phyloP scores from a whole-genome alignment of 2,888 invertebrate genomes.

The Anoplius nigerrimus region DNA sequence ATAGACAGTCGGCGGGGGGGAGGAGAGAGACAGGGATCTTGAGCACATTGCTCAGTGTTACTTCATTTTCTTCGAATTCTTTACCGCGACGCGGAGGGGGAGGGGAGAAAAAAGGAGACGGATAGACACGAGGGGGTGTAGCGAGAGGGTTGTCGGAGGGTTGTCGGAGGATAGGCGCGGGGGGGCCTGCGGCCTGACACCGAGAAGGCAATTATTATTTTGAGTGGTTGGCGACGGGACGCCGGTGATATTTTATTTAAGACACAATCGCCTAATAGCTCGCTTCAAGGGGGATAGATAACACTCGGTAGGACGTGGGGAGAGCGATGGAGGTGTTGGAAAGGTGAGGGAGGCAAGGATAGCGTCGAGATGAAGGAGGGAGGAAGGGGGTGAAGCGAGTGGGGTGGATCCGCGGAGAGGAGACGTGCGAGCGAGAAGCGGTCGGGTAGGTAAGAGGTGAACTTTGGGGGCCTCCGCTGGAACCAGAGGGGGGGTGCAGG shows the following conservation, averaged over 20 bases:
- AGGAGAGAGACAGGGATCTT: no score
- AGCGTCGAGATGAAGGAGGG: slow-evolving; percentile 12
- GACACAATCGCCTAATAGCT: slow-evolving; percentile 74
- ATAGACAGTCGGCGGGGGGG: no score
- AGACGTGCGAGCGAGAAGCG: slow-evolving; percentile 3
- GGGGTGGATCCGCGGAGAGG: slow-evolving; percentile 30
- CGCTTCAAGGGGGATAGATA: slow-evolving; percentile 58
- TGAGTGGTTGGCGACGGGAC: slow-evolving; percentile 70
- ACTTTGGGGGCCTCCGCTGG: slow-evolving; percentile 39
- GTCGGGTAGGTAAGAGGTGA: slow-evolving; percentile 45
- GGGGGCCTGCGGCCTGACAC: slow-evolving; percentile 51
- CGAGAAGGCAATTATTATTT: slow-evolving; percentile 72
- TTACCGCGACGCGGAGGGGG: slow-evolving; percentile 17
- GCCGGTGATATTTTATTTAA: slow-evolving; percentile 72
- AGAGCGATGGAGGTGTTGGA: slow-evolving; percentile 5
- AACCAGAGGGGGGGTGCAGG: slow-evolving; percentile 28
- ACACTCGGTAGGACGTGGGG: slow-evolving; percentile 27
- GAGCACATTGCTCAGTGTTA: slow-evolving; percentile 24
- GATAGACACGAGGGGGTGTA: slow-evolving; percentile 7
- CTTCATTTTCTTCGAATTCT: slow-evolving; percentile 47
- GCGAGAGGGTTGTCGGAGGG: slow-evolving; percentile 19
- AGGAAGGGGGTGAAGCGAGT: background rate
- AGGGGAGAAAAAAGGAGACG: slow-evolving; percentile 25
- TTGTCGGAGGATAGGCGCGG: slow-evolving; percentile 25
- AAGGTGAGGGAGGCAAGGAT: slow-evolving; percentile 4